phyloP scores from a whole-genome alignment of 2,888 invertebrate species.

The Exocentrus adspersus region DNA sequence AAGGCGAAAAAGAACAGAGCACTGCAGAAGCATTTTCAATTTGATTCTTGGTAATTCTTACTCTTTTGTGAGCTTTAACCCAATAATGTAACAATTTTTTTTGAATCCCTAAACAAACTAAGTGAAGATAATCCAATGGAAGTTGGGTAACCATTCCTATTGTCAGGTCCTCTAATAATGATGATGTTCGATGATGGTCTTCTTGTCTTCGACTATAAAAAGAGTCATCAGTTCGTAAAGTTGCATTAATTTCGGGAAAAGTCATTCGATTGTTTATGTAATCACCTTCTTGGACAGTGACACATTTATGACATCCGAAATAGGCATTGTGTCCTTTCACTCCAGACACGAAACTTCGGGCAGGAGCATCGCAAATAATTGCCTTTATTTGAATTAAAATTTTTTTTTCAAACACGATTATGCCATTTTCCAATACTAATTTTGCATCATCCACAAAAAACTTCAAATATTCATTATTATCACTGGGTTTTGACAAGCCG shows the following conservation, averaged over 20 bases:
- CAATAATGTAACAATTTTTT: no score
- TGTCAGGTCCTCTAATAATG: no score
- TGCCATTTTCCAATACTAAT: background rate
- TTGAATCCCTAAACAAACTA: no score
- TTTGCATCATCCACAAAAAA: background rate
- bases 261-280: conserved; percentile 28
- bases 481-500: background rate
- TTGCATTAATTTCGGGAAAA: conserved; percentile 23
- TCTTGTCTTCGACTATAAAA: background rate
- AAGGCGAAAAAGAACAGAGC: no score
- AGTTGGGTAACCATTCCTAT: no score
- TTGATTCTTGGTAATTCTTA: no score
- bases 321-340: conserved; percentile 44
- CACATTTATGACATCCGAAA: conserved; percentile 45
- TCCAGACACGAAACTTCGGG: conserved; percentile 35
- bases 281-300: conserved; percentile 43
- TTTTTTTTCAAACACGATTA: background rate
- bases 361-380: background rate
- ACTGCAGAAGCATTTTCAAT: no score
- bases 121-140: no score
- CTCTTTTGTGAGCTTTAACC: no score
- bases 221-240: background rate
- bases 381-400: no score
- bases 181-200: no score
- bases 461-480: background rate